Percentiles rank a stretch among this genome's conserved stretches.
Evolutionary conservation across 2,797 vertebrate species (phyloP).

Genomic region (Poeciliopsis presidionis): DNA sequence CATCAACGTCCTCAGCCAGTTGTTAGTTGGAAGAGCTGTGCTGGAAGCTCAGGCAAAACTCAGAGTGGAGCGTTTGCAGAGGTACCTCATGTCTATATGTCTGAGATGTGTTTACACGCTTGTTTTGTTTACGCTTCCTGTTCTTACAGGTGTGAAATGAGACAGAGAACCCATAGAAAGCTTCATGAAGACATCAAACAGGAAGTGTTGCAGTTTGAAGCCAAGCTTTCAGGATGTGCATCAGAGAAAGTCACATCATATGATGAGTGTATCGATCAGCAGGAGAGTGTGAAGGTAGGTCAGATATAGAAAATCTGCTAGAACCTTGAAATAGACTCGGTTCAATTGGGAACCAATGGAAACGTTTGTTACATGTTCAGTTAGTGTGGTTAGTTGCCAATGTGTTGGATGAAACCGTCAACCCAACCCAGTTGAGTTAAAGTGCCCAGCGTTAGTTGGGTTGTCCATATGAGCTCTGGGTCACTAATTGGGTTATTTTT

Average conservation of each 20-base stretch:
- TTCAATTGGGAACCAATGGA: too few species aligned
- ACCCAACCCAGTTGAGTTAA: too few species aligned
- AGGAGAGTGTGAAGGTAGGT: constrained; percentile 83
- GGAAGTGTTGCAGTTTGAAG: constrained; percentile 76
- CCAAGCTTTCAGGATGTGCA: constrained; percentile 73
- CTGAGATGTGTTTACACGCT: not conserved
- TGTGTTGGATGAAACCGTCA: too few species aligned
- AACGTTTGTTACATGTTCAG: too few species aligned
- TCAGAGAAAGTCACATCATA: constrained; percentile 77
- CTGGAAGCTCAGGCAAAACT: constrained; percentile 80
- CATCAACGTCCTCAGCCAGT: constrained; percentile 75
- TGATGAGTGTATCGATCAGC: constrained; percentile 81
- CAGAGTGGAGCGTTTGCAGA: constrained; percentile 73
- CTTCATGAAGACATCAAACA: constrained; percentile 77
- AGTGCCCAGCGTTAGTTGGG: too few species aligned
- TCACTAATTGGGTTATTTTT: too few species aligned
- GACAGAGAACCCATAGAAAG: constrained; percentile 74
- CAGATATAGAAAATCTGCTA: not conserved
- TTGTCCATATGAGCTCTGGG: too few species aligned
- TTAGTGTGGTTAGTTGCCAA: too few species aligned
- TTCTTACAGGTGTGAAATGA: constrained; percentile 79
- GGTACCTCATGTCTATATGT: constrained; percentile 50
- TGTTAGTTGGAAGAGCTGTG: constrained; percentile 74
- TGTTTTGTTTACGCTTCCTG: not conserved
- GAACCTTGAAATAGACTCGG: not conserved